A percentile compares a stretch with the other conserved stretches of the same genome.
Evolutionary conservation across 1,140 invertebrate genomes (phyloP).

Genomic region (Brachionus rubens): DNA sequence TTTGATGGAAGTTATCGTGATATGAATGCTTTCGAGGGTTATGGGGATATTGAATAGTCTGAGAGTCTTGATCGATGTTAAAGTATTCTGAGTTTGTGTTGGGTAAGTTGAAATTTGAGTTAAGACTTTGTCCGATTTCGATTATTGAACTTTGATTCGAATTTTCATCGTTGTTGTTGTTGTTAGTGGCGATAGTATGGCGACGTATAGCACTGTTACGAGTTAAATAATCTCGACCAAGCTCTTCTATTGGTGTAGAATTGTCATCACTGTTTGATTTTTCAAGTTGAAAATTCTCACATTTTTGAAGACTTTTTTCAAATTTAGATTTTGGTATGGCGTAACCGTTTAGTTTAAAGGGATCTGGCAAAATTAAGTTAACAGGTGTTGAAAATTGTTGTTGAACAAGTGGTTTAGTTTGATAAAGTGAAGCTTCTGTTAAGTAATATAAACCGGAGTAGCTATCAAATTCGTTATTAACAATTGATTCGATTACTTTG

Average conservation of each 20-base stretch:
- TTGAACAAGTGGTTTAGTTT: background rate
- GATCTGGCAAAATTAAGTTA: background rate
- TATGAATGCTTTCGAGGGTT: background rate
- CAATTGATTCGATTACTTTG: slow-evolving; percentile 6
- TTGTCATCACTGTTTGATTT: background rate
- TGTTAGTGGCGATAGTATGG: slow-evolving; percentile 25
- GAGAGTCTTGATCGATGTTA: background rate
- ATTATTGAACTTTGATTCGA: background rate
- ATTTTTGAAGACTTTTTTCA: background rate
- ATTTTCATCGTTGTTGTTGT: background rate
- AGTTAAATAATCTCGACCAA: slow-evolving; percentile 34
- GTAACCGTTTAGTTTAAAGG: background rate
- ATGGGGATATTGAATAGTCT: background rate
- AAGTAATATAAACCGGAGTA: slow-evolving; percentile 10
- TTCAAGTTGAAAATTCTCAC: background rate
- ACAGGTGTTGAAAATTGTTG: background rate
- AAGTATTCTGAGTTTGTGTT: background rate
- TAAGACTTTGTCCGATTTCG: background rate
- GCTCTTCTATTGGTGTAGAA: slow-evolving; percentile 14
- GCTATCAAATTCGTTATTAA: slow-evolving; percentile 34
- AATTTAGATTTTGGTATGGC: background rate
- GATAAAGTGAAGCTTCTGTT: background rate
- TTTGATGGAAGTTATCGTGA: background rate
- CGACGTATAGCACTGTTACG: slow-evolving; percentile 13
- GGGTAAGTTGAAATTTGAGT: background rate